These are phyloP conservation scores for Melinaea menophilus DNA, from an alignment of 2,888 invertebrate genomes.

Conservation along the genomic window DNA sequence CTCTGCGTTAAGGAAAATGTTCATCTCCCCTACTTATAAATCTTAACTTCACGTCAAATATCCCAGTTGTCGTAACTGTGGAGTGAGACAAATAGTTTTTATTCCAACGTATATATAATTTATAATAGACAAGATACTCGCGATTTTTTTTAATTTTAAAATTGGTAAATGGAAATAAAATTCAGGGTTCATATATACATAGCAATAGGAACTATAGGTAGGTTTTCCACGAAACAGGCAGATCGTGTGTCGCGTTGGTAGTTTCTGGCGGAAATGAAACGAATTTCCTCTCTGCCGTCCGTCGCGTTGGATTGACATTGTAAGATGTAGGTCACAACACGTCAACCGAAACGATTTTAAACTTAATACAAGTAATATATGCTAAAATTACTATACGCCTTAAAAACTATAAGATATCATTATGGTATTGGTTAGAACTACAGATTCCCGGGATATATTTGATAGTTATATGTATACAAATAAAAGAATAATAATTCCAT, in stretches of 20 bases:
- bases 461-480: background rate
- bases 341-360: slow-evolving; percentile 6
- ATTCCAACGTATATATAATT: no score
- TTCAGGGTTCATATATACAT: background rate
- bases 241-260: slow-evolving; percentile 19
- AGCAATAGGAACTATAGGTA: slow-evolving; percentile 1
- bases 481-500: slow-evolving; percentile 1
- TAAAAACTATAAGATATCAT: no score
- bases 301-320: slow-evolving; percentile 25
- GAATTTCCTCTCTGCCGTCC: slow-evolving; percentile 34
- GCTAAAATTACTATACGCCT: no score
- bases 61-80: slow-evolving; percentile 35
- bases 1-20: slow-evolving; percentile 50
- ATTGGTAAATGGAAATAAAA: slow-evolving; percentile 5
- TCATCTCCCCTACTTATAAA: slow-evolving; percentile 59
- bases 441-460: background rate
- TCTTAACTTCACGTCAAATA: slow-evolving; percentile 51
- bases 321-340: slow-evolving; percentile 14
- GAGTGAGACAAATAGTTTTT: slow-evolving; percentile 34
- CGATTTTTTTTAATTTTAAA: background rate
- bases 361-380: background rate
- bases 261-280: slow-evolving; percentile 38
- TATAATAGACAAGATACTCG: no score
- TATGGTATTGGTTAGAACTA: no score
- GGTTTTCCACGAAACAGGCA: slow-evolving; percentile 14